Evolutionary conservation across 2,888 invertebrate species (phyloP).

Genomic region (Acrobasis suavella): DNA sequence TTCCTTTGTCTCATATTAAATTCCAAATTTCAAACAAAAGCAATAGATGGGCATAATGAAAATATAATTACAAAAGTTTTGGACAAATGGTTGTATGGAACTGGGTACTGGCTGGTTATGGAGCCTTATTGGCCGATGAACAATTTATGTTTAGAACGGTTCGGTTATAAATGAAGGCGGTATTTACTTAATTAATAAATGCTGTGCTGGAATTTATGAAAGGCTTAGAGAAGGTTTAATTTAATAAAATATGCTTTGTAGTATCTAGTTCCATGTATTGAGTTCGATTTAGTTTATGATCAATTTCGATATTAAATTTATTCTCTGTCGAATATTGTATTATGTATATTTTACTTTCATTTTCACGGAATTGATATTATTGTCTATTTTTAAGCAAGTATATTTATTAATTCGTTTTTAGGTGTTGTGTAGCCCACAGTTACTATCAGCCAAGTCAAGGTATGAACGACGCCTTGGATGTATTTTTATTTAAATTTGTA

Average conservation of each 20-base stretch:
- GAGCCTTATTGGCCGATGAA: slow-evolving; percentile 11
- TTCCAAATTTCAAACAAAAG: slow-evolving; percentile 32
- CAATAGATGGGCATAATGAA: slow-evolving; percentile 32
- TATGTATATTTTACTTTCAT: background rate
- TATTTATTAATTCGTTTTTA: too few relatives aligned
- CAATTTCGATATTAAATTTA: background rate
- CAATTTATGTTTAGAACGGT: slow-evolving; percentile 1
- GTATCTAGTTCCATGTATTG: background rate
- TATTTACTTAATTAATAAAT: slow-evolving; percentile 18
- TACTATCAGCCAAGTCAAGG: too few relatives aligned
- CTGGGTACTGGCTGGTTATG: slow-evolving; percentile 16
- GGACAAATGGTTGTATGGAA: slow-evolving; percentile 32
- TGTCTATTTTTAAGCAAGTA: too few relatives aligned
- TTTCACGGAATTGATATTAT: too few relatives aligned
- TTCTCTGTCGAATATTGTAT: background rate
- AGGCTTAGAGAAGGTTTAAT: background rate
- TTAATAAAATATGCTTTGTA: background rate
- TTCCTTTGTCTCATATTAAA: slow-evolving; percentile 33
- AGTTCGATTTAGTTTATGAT: background rate
- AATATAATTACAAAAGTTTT: slow-evolving; percentile 38
- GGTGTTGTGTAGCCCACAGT: too few relatives aligned
- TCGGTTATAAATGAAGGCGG: background rate
- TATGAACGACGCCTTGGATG: too few relatives aligned
- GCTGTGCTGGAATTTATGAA: slow-evolving; percentile 13
- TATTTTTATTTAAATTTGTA: too few relatives aligned